Conservation (phyloP, 2,797 vertebrate species). For the Allobates femoralis region DNA sequence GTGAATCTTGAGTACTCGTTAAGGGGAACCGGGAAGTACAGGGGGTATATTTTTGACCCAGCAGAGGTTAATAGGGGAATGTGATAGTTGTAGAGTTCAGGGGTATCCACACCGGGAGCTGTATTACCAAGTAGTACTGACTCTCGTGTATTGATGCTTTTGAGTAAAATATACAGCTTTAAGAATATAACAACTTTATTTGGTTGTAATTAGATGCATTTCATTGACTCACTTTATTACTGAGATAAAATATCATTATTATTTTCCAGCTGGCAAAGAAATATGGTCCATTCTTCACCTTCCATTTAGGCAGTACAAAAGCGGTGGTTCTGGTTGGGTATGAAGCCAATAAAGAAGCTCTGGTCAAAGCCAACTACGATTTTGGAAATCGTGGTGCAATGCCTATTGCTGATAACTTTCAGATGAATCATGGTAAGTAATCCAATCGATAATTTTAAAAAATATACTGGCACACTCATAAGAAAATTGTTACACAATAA, state of each 20-base stretch:
- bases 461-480: no score
- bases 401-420: slow-evolving; percentile 25
- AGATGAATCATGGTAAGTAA: slow-evolving; percentile 33
- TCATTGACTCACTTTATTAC: background rate
- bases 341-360: slow-evolving; percentile 23
- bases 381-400: slow-evolving; percentile 25
- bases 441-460: no score
- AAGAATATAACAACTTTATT: background rate
- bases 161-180: no score
- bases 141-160: background rate
- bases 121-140: background rate
- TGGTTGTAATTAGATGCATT: background rate
- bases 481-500: no score
- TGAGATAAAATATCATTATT: background rate
- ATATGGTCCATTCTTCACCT: slow-evolving; percentile 23
- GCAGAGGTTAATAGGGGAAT: no score
- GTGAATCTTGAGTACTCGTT: no score
- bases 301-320: slow-evolving; percentile 27
- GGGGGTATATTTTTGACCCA: no score
- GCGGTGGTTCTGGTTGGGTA: slow-evolving; percentile 45
- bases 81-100: no score
- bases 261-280: slow-evolving; percentile 41
- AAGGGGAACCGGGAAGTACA: no score
- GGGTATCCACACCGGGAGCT: background rate
- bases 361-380: slow-evolving; percentile 25